Evolutionary conservation across 2,113 vertebrate genomes (phyloP), one percentile per base, ranked within the genome.

Genomic region (Myodes glareolus): DNA sequence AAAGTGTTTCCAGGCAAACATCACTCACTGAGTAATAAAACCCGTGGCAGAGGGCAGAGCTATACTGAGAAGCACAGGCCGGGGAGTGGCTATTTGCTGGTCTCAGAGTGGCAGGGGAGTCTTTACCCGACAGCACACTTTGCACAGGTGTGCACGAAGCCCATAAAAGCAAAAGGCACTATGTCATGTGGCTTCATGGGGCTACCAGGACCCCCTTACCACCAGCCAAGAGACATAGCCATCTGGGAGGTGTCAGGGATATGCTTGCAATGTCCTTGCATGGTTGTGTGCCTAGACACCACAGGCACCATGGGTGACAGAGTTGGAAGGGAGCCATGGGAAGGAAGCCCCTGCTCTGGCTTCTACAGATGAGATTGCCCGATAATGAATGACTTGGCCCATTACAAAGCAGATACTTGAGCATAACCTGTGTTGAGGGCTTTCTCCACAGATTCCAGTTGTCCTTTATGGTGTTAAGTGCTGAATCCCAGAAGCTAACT

Each of bases 1-100:
- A 94, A 87, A 90, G 92, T 87, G 88, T 92, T 95, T 96, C 68
- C 91, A 96, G 87, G 96, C 91, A 97, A 87, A 95, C 90, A 97
- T 92, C 85, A 61, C 91, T 97, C 96, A 96, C 73, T 12, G 52
- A 96, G 91, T 81, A 94, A 96, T 94, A 97, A 93, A 92, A 92
- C 50, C 80, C 0, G 5, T 88, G 86, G 77, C 89, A 67, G 58
- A 94, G 90, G 90, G 89, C 95, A 96, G 96, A 92, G 55, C 2
- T 3, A 58, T 10, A 45, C 61, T 7, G 81, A 77, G 55, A 84
- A 91, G 88, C 8, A 50, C 85, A 65, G 91, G n/a, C 85, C 52
- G 58, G 96, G 80, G 86, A 94, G 88, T 0, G 1, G 77, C 76
- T 1, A 42, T 31, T 80, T 92, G 39, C 90, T 75, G 65, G 70